phyloP scores from a whole-genome alignment of 2,888 invertebrate species.

The Hirtodrosophila alboralis region DNA sequence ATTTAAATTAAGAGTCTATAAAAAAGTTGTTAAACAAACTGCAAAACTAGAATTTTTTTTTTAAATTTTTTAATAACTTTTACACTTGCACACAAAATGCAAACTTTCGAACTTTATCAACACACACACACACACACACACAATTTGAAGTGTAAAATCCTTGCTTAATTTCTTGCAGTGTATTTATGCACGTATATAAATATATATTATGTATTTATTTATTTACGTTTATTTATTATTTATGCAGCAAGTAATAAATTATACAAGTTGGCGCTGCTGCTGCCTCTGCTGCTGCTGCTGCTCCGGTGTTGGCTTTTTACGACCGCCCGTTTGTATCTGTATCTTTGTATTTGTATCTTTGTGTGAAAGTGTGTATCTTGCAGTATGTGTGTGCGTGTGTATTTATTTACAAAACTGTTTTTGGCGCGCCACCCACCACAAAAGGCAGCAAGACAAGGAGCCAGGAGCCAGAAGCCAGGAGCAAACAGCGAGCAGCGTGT shows the following conservation, averaged over 20 bases:
- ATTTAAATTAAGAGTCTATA: too few species aligned
- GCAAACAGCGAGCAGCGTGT: neutral
- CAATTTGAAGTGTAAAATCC: too few species aligned
- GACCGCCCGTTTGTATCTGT: slow-evolving; percentile 13
- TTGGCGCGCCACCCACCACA: slow-evolving; percentile 67
- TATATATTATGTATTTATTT: slow-evolving; percentile 71
- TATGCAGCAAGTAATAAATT: slow-evolving; percentile 82
- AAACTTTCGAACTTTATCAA: too few species aligned
- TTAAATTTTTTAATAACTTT: too few species aligned
- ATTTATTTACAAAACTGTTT: slow-evolving; percentile 69
- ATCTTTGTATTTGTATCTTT: slow-evolving; percentile 13
- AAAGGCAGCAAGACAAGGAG: slow-evolving; percentile 17
- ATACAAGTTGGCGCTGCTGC: slow-evolving; percentile 61
- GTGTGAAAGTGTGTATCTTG: slow-evolving; percentile 34
- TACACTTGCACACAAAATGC: too few species aligned
- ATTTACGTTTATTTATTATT: slow-evolving; percentile 82
- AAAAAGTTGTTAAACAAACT: too few species aligned
- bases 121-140: too few species aligned
- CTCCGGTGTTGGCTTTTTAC: slow-evolving; percentile 33
- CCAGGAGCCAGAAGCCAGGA: slow-evolving; percentile 17
- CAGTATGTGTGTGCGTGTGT: slow-evolving; percentile 20
- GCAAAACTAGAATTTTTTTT: too few species aligned
- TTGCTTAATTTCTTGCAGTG: too few species aligned
- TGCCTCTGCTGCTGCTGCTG: slow-evolving; percentile 23
- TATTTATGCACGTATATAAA: slow-evolving; percentile 18